A percentile compares a stretch with the other conserved stretches of the same genome.
Conservation (phyloP, 2,888 invertebrate genomes). For the Epicampocera succincta region DNA sequence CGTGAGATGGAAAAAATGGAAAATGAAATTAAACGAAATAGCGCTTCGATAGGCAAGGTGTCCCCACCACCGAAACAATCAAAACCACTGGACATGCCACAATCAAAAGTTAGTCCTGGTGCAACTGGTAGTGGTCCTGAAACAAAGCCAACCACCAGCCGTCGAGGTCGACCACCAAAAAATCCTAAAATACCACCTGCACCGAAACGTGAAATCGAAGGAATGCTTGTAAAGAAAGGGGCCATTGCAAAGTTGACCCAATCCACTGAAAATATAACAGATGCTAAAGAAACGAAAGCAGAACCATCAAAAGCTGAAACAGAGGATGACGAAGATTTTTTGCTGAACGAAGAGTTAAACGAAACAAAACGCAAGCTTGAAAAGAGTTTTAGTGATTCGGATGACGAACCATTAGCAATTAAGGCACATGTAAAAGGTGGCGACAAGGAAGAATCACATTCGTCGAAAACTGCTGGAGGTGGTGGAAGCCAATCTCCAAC, state of each 20-base stretch:
- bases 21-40: constrained; percentile 82
- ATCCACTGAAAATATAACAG: constrained; percentile 68
- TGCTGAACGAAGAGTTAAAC: constrained; percentile 78
- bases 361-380: constrained; percentile 80
- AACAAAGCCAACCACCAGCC: constrained; percentile 59
- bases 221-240: constrained; percentile 79
- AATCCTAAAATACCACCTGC: constrained; percentile 67
- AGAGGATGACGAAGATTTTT: constrained; percentile 78
- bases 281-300: constrained; percentile 59
- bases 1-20: constrained; percentile 85
- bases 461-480: constrained; percentile 66
- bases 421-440: constrained; percentile 81
- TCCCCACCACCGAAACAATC: constrained; percentile 57
- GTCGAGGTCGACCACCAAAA: constrained; percentile 76
- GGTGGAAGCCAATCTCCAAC: constrained; percentile 27
- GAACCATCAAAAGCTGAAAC: constrained; percentile 72
- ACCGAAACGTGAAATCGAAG: constrained; percentile 77
- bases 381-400: constrained; percentile 85
- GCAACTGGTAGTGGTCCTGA: constrained; percentile 58
- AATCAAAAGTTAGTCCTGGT: constrained; percentile 2
- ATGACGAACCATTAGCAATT: constrained; percentile 85
- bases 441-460: constrained; percentile 73
- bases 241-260: constrained; percentile 74
- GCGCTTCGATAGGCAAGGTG: constrained; percentile 70
- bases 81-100: constrained; percentile 39